phyloP scores from a whole-genome alignment of 2,113 vertebrate genomes.

The Synodontis membranacea region DNA sequence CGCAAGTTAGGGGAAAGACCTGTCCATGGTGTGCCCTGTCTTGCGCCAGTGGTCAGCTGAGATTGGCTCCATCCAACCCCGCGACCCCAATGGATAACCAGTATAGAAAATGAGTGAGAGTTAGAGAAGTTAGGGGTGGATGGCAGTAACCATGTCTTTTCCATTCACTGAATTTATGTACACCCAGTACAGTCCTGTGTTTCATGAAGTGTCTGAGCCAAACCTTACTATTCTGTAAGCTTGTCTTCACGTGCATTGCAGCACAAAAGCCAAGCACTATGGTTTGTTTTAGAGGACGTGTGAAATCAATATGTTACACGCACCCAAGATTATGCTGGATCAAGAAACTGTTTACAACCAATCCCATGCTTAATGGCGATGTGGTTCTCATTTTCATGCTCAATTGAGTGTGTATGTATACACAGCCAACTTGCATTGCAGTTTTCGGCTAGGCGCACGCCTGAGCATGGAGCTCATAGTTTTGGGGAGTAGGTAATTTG shows the following conservation, averaged over 20 bases:
- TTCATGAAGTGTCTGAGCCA: neutral
- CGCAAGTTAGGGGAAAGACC: no score
- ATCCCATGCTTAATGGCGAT: neutral
- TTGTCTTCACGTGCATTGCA: neutral
- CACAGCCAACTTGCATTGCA: neutral
- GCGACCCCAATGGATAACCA: no score
- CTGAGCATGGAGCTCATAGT: conserved; percentile 33
- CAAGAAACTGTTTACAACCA: neutral
- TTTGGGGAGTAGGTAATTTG: conserved; percentile 14
- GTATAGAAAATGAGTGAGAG: no score
- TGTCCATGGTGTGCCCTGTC: no score
- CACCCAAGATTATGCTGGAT: conserved; percentile 1
- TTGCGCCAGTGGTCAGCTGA: no score
- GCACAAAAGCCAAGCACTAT: conserved; percentile 7
- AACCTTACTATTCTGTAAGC: neutral
- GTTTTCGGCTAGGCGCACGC: conserved; percentile 18
- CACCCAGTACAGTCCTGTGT: neutral
- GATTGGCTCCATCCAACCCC: no score
- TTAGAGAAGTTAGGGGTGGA: neutral
- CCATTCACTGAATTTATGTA: neutral
- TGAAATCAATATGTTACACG: neutral
- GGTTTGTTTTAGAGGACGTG: conserved; percentile 23
- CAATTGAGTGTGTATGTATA: conserved; percentile 1
- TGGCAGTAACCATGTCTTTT: neutral
- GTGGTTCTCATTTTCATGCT: neutral